phyloP scores from a whole-genome alignment of 2,888 invertebrate species.

The Volucella bombylans region DNA sequence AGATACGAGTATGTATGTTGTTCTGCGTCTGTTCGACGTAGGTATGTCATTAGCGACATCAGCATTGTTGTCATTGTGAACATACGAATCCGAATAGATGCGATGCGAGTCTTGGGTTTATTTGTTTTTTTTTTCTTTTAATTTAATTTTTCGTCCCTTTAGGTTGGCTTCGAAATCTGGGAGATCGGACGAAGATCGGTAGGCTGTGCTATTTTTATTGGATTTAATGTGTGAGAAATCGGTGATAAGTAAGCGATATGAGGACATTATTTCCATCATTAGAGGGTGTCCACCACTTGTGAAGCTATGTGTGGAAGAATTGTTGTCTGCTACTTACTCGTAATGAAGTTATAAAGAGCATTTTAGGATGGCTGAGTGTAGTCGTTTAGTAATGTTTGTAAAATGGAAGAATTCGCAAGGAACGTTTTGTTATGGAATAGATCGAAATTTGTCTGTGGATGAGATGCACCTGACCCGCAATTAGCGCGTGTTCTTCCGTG shows the following conservation, averaged over 20 bases:
- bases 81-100: slow-evolving; percentile 34
- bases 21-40: slow-evolving; percentile 64
- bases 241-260: slow-evolving; percentile 71
- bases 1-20: slow-evolving; percentile 56
- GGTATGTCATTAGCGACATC: slow-evolving; percentile 72
- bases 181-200: slow-evolving; percentile 58
- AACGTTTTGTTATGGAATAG: too few relatives aligned
- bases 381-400: background rate
- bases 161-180: slow-evolving; percentile 10
- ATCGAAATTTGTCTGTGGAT: too few relatives aligned
- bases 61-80: slow-evolving; percentile 73
- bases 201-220: slow-evolving; percentile 65
- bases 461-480: too few relatives aligned
- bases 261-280: slow-evolving; percentile 65
- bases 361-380: slow-evolving; percentile 26
- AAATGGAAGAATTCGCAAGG: too few relatives aligned
- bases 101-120: slow-evolving; percentile 44
- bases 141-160: slow-evolving; percentile 10
- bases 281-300: slow-evolving; percentile 56
- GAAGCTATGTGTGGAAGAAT: slow-evolving; percentile 22
- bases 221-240: slow-evolving; percentile 73
- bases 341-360: slow-evolving; percentile 42
- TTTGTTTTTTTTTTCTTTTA: background rate
- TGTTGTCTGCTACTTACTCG: background rate
- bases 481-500: too few relatives aligned